Conservation (phyloP, 2,888 invertebrate genomes). For the Punctoribates punctum region DNA sequence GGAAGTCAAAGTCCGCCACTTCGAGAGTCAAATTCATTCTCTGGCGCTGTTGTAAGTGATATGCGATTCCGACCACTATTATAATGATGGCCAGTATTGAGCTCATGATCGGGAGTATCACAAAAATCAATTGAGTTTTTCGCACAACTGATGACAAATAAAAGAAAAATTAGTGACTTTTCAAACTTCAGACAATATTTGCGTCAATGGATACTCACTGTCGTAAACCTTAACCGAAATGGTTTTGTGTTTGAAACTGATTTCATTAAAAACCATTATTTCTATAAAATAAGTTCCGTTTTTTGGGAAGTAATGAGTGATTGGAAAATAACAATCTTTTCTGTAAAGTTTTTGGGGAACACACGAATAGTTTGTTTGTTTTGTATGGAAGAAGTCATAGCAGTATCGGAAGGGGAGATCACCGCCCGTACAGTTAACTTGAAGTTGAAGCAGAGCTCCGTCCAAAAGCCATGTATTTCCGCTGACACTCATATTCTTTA, state of each 20-base stretch:
- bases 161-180: conserved; percentile 20
- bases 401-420: conserved; percentile 66
- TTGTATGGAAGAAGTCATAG: conserved; percentile 56
- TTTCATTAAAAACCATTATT: conserved; percentile 71
- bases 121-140: conserved; percentile 78
- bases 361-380: conserved; percentile 58
- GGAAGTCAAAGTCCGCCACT: conserved; percentile 63
- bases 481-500: conserved; percentile 61
- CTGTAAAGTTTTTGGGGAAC: conserved; percentile 47
- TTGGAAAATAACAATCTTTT: conserved; percentile 61
- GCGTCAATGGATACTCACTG: conserved; percentile 59
- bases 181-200: too few relatives aligned
- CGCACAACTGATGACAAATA: conserved; percentile 62
- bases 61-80: conserved; percentile 80
- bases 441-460: conserved; percentile 69
- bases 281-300: conserved; percentile 71
- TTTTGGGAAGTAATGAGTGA: conserved; percentile 67
- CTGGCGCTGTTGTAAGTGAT: conserved; percentile 74
- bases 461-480: conserved; percentile 79
- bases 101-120: conserved; percentile 79
- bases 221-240: conserved; percentile 76
- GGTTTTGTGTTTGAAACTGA: conserved; percentile 66
- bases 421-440: conserved; percentile 68
- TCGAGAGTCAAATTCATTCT: conserved; percentile 74
- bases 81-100: conserved; percentile 74